Base-by-base conservation (phyloP, 1,140 invertebrate genomes). In the Lethrus apterus region DNA sequence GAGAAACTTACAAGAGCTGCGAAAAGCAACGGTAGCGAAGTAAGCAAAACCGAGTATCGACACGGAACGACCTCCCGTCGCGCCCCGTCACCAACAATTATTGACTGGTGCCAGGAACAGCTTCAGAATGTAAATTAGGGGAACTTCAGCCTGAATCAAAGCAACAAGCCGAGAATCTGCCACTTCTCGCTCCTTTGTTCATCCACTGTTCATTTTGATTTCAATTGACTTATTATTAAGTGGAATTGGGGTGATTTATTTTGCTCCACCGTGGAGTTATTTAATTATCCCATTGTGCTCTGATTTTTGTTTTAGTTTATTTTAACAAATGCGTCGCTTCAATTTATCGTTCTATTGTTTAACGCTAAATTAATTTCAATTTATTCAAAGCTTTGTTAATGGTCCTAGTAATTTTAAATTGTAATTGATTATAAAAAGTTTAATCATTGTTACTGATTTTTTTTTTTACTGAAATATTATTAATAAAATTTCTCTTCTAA, bases 81-180 rank as follows among this genome's bases (percentile, higher is more conserved):
- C 32, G 29, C n/a, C 35, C 33, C 36, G 48, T 50, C 41, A 38
- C 34, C 51, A 46, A 13, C 54, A 56, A 56, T 56, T 56, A 56
- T 56, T 56, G 54, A 56, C 54, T 51, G 43, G 47, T 56, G 54
- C 54, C 51, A 51, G 50, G 29, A 49, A 48, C 53, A 52, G 47
- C 50, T 44, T 34, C 21, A 33, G 53, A 55, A 55, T 55, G 53
- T 55, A 55, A 55, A 55, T 55, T 55, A 55, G 53, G 53, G 53
- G 53, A 53, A 56, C 47, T 56, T 52, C 54, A 44, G 24, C 17
- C 35, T 34, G 47, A 52, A 52, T 52, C 54, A 55, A 55, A 52
- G 51, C 51, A 52, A 52, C 54, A 52, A 53, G 50, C 50, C 51
- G 54, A 52, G 47, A 50, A 41, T 50, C 44, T 35, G 34, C 32